phyloP scores from a whole-genome alignment of 2,888 invertebrate genomes.

The Ischnus inquisitorius region DNA sequence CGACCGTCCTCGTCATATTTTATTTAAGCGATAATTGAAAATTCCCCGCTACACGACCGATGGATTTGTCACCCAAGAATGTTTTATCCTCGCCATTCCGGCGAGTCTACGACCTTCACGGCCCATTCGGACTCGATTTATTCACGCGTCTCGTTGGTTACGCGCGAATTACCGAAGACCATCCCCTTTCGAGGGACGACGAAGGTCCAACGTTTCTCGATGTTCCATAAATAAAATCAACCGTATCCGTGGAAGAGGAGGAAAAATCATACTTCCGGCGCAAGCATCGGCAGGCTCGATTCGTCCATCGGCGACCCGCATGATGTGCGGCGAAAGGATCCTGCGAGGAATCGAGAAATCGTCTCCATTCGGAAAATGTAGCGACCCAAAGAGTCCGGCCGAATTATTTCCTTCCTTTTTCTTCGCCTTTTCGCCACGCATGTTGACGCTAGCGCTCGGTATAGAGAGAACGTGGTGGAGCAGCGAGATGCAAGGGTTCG shows the following conservation, averaged over 20 bases:
- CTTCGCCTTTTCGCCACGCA: not conserved
- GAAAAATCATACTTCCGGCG: not conserved
- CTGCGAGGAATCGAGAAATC: constrained; percentile 1
- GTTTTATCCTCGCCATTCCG: constrained; percentile 75
- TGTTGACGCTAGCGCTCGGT: constrained; percentile 51
- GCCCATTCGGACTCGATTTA: not conserved
- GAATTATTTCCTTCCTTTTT: constrained; percentile 27
- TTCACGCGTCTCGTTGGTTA: constrained; percentile 35
- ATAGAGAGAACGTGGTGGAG: constrained; percentile 48
- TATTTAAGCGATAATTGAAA: constrained; percentile 83
- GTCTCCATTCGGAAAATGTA: constrained; percentile 15
- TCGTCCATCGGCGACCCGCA: not conserved
- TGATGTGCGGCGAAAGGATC: not conserved
- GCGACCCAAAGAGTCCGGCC: constrained; percentile 35
- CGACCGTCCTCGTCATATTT: constrained; percentile 75
- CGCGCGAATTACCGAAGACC: constrained; percentile 10
- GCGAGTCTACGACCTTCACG: not conserved
- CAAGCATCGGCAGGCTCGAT: not conserved
- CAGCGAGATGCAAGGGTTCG: constrained; percentile 61
- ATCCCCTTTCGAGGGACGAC: not conserved
- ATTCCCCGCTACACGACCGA: constrained; percentile 81
- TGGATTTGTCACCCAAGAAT: constrained; percentile 82
- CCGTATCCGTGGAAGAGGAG: not conserved
- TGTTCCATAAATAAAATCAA: not conserved
- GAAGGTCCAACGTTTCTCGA: not conserved